These are phyloP conservation scores for Drosophila lini DNA, from an alignment of 1,140 invertebrate species.

Conservation along the genomic window DNA sequence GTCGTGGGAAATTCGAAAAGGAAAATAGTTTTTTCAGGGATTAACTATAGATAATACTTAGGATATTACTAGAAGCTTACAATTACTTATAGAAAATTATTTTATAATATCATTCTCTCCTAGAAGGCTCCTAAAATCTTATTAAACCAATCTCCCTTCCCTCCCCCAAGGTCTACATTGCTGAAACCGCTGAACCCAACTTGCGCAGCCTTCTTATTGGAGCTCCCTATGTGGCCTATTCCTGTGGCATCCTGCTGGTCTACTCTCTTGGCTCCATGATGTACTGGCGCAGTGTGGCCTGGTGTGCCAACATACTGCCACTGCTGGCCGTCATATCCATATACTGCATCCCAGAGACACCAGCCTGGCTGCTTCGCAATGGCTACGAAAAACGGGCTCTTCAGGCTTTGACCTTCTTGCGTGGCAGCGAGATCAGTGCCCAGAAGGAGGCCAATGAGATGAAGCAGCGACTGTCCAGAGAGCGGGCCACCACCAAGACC, in stretches of 20 bases:
- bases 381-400: constrained; percentile 87
- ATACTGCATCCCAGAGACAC: constrained; percentile 89
- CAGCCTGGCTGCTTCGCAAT: constrained; percentile 88
- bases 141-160: not conserved
- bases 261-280: constrained; percentile 88
- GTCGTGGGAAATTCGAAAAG: constrained; percentile 11
- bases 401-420: constrained; percentile 88
- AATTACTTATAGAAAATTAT: too few species aligned
- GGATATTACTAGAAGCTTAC: not conserved
- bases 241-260: constrained; percentile 89
- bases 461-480: constrained; percentile 84
- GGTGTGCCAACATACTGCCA: constrained; percentile 87
- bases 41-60: too few species aligned
- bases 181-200: constrained; percentile 89
- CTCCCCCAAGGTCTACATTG: constrained; percentile 87
- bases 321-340: constrained; percentile 86
- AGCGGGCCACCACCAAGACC: constrained; percentile 82
- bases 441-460: constrained; percentile 78
- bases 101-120: too few species aligned
- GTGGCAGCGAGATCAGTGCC: constrained; percentile 87
- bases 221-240: constrained; percentile 88
- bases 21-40: not conserved
- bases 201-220: constrained; percentile 88
- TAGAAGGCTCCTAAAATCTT: not conserved
- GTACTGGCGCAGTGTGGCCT: constrained; percentile 88